Evolutionary conservation across 2,888 invertebrate genomes (phyloP), one percentile per base, ranked within the genome.

Genomic region (Ectemnius lituratus): DNA sequence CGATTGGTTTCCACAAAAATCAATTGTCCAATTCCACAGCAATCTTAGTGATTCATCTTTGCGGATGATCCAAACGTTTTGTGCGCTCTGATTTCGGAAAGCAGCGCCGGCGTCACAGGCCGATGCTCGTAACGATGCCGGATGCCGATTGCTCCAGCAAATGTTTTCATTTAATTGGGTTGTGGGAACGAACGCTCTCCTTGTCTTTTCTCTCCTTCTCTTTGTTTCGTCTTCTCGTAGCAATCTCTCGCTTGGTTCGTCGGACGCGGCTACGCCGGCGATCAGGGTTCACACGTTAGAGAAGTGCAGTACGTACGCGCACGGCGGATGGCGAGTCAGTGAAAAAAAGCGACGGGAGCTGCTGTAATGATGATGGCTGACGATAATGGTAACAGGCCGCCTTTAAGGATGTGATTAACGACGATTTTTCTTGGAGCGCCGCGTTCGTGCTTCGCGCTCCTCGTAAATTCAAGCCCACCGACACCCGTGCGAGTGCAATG

Each of bases 311-410:
- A 37, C n/a, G n/a, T 6, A 11, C 6, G 23, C 20, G 18, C 11
- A 59, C 49, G 60, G 46, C 28, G 62, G 37, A 62, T 45, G 16
- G 45, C 16, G 45, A 62, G 45, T 49, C 14, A 47, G 5, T 60
- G 61, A 70, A 59, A 62, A 62, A 63, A 56, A 47, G 13, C n/a
- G 23, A 57, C 49, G 46, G 56, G 70, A 58, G 62, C 27, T 47
- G 52, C 37, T 18, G 67, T 62, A 67, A 75, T 59, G 65, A 71
- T 75, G 70, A 70, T 74, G 70, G 45, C 60, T 46, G 27, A 59
- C 63, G 57, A 64, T 72, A 73, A 75, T 69, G 66, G 60, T 63
- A 69, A 72, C 69, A 59, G 66, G 62, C 14, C 23, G 52, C 28
- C 56, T 64, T 62, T 60, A 66, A 56, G 68, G 37, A 69, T 62